Conservation (phyloP, 2,113 vertebrate genomes). For the Silurus meridionalis region DNA sequence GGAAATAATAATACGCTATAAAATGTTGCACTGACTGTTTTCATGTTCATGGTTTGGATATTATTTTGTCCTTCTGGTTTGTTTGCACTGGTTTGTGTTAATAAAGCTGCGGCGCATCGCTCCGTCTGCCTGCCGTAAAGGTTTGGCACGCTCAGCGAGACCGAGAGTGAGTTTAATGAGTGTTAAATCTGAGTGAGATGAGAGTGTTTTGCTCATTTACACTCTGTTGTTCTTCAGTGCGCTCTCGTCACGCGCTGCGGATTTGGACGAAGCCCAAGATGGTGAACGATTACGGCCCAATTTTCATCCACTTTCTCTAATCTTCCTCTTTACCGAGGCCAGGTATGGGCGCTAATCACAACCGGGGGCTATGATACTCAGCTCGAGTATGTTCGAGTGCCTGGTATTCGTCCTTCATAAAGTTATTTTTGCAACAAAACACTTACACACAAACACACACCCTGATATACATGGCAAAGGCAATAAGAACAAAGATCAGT, state of each 20-base stretch:
- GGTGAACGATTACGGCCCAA: constrained; percentile 45
- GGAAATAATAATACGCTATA: not conserved
- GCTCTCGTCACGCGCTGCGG: constrained; percentile 43
- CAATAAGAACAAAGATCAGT: not conserved
- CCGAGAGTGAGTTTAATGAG: constrained; percentile 26
- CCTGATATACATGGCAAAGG: not conserved
- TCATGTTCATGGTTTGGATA: not conserved
- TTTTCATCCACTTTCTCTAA: constrained; percentile 39
- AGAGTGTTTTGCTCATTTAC: constrained; percentile 28
- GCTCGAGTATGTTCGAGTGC: constrained; percentile 44
- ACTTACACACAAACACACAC: not conserved
- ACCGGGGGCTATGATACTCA: constrained; percentile 45
- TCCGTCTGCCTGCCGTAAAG: not conserved
- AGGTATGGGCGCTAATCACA: constrained; percentile 50
- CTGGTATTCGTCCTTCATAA: constrained; percentile 52
- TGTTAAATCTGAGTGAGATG: constrained; percentile 16
- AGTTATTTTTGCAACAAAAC: not conserved
- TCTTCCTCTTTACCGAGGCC: constrained; percentile 45
- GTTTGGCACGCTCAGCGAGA: not conserved
- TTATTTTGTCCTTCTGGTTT: not conserved
- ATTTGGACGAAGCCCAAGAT: constrained; percentile 51
- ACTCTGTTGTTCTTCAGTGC: constrained; percentile 43
- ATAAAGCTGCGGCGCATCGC: not conserved
- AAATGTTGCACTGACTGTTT: not conserved
- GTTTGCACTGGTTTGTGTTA: not conserved